Evolutionary conservation across 1,140 invertebrate species (phyloP).

Genomic region (Holotrichia oblita): DNA sequence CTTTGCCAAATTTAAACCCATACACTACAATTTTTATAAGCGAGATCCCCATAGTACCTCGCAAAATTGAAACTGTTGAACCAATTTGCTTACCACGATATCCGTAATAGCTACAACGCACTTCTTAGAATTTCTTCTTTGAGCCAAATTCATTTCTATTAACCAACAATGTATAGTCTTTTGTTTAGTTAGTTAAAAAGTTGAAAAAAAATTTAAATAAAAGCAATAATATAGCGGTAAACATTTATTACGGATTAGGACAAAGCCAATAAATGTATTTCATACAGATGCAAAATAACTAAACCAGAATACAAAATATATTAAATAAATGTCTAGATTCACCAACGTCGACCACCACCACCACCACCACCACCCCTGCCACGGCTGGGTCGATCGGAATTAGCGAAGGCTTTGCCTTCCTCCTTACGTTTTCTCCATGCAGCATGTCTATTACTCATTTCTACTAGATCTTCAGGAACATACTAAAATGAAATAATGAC

Average conservation of each 20-base stretch:
- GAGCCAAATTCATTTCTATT: too few species aligned
- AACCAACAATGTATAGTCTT: too few species aligned
- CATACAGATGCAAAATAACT: slow-evolving; percentile 2
- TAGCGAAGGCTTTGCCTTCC: slow-evolving; percentile 59
- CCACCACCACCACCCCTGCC: not conserved
- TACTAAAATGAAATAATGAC: slow-evolving; percentile 51
- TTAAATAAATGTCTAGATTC: not conserved
- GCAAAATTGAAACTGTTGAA: too few species aligned
- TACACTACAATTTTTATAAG: too few species aligned
- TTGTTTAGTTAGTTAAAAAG: too few species aligned
- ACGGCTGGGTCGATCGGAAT: not conserved
- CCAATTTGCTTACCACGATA: too few species aligned
- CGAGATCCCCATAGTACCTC: too few species aligned
- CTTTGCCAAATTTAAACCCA: too few species aligned
- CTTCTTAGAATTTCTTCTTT: too few species aligned
- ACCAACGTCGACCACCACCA: slow-evolving; percentile 19
- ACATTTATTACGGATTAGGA: not conserved
- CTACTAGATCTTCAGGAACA: slow-evolving; percentile 75
- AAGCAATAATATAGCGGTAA: not conserved
- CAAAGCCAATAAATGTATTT: not conserved
- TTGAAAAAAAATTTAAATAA: too few species aligned
- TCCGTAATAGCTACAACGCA: too few species aligned
- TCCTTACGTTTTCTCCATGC: slow-evolving; percentile 69
- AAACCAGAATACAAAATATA: not conserved
- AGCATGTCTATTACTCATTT: slow-evolving; percentile 76